Evolutionary conservation across 1,140 invertebrate species (phyloP).

Genomic region (Agrypnia vestita): DNA sequence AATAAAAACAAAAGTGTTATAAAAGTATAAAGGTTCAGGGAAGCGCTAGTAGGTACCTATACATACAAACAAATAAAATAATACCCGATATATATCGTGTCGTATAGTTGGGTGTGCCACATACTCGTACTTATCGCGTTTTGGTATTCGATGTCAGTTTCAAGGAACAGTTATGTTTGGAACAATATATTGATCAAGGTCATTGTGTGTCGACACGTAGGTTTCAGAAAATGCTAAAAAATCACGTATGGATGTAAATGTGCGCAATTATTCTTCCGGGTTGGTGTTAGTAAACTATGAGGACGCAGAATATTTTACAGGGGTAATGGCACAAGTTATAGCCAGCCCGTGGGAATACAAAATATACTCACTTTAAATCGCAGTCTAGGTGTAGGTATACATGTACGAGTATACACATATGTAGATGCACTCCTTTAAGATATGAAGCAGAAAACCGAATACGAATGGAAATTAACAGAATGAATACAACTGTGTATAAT

Average conservation of each 20-base stretch:
- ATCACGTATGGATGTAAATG: conserved; percentile 41
- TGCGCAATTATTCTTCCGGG: conserved; percentile 40
- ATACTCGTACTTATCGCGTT: background rate
- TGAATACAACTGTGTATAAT: too few species aligned
- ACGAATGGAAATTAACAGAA: too few species aligned
- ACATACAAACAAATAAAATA: too few species aligned
- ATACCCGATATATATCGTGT: too few species aligned
- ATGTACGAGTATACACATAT: background rate
- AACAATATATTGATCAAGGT: conserved; percentile 45
- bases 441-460: too few species aligned
- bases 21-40: too few species aligned
- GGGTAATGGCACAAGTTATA: conserved; percentile 15
- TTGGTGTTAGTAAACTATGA: conserved; percentile 38
- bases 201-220: conserved; percentile 43
- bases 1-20: too few species aligned
- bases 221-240: conserved; percentile 31
- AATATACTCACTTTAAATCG: background rate
- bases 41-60: too few species aligned
- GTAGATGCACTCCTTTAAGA: background rate
- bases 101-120: background rate
- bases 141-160: conserved; percentile 12
- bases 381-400: background rate
- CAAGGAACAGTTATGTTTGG: conserved; percentile 31
- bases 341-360: conserved; percentile 15
- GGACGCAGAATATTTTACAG: conserved; percentile 30